Conservation (phyloP, 2,797 vertebrate species). For the Argyrosomus regius region DNA sequence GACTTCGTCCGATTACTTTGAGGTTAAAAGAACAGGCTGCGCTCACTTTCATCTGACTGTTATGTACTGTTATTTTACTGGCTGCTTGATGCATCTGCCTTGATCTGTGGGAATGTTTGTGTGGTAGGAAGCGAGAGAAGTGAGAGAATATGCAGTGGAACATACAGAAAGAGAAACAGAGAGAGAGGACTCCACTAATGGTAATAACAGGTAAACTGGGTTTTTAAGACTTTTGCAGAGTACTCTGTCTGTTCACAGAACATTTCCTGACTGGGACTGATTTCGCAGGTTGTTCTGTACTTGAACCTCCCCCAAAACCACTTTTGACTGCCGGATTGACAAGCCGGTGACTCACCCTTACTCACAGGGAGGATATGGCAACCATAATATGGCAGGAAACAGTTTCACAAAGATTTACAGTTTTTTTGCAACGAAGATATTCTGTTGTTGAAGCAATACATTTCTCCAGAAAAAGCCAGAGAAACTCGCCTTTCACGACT, state of each 20-base stretch:
- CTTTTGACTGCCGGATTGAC: conserved; percentile 34
- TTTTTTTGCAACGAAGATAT: conserved; percentile 26
- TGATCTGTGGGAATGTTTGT: conserved; percentile 25
- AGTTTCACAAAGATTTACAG: conserved; percentile 15
- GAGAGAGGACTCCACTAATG: background rate
- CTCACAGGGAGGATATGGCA: conserved; percentile 47
- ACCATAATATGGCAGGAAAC: conserved; percentile 38
- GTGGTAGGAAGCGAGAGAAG: conserved; percentile 5
- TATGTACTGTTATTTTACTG: conserved; percentile 33
- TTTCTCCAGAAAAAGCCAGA: conserved; percentile 7
- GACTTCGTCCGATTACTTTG: conserved; percentile 62
- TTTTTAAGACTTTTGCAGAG: conserved; percentile 9
- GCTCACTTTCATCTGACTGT: conserved; percentile 36
- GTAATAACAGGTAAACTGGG: background rate
- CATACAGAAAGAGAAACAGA: conserved; percentile 3
- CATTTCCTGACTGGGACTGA: conserved; percentile 17
- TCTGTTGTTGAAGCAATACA: background rate
- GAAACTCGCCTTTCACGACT: conserved; percentile 11
- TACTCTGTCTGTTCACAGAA: conserved; percentile 11
- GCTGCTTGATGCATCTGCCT: conserved; percentile 24
- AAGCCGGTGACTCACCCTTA: conserved; percentile 55
- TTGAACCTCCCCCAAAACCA: background rate
- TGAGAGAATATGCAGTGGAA: conserved; percentile 6
- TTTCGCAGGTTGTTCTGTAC: conserved; percentile 23
- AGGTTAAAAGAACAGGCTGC: conserved; percentile 56